These are phyloP conservation scores for Microtus pennsylvanicus DNA, from an alignment of 2,113 vertebrate species.

Conservation along the genomic window DNA sequence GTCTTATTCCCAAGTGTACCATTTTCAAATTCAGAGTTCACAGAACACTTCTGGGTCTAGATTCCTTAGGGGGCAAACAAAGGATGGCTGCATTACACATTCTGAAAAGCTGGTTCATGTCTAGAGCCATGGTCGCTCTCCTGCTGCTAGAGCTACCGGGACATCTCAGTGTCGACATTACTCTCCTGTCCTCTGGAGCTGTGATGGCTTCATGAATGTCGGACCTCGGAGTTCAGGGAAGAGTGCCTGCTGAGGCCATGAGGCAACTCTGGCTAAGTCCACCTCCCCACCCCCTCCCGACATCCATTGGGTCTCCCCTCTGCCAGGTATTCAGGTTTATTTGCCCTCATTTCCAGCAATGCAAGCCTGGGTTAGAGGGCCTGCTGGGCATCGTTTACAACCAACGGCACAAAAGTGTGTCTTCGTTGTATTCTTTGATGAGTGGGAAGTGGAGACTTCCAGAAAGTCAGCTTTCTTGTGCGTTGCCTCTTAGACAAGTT, in stretches of 20 bases:
- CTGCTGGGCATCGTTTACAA: constrained; percentile 12
- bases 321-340: background rate
- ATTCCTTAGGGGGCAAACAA: background rate
- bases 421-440: constrained; percentile 13
- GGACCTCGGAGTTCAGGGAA: background rate
- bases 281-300: background rate
- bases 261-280: background rate
- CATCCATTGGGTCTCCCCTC: background rate
- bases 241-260: background rate
- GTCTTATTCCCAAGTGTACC: background rate
- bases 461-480: constrained; percentile 6
- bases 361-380: constrained; percentile 57
- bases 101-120: background rate
- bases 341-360: constrained; percentile 58
- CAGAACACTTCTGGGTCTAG: background rate
- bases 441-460: background rate
- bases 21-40: constrained; percentile 19
- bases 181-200: background rate
- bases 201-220: background rate
- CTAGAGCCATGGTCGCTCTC: background rate
- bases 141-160: background rate
- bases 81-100: background rate
- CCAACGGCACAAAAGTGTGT: constrained; percentile 23
- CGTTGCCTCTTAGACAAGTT: background rate
- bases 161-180: background rate